Evolutionary conservation across 2,797 vertebrate species (phyloP).

Genomic region (Phaenicophaeus curvirostris): DNA sequence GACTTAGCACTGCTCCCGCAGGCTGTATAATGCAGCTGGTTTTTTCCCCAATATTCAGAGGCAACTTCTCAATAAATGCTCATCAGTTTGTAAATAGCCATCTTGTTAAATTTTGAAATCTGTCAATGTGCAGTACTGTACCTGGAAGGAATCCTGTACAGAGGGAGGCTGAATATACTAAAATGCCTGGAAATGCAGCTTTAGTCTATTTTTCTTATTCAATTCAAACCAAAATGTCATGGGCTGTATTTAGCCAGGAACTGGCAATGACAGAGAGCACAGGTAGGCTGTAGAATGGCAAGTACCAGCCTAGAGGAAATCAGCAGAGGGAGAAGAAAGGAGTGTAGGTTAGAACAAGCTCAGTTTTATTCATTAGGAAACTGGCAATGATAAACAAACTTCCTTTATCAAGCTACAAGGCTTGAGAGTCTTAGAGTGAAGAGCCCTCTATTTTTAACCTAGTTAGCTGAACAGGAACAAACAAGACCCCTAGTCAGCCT

Average conservation of each 20-base stretch:
- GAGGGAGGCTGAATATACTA: not conserved
- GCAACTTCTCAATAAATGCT: not conserved
- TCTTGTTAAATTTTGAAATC: not conserved
- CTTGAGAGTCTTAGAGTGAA: not conserved
- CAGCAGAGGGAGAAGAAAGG: not conserved
- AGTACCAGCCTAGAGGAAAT: not conserved
- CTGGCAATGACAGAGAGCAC: not conserved
- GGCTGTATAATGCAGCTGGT: not conserved
- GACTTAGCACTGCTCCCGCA: accelerated
- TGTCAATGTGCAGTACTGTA: not conserved
- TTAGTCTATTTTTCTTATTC: not conserved
- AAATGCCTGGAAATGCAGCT: not conserved
- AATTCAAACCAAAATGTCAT: not conserved
- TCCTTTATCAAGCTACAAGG: not conserved
- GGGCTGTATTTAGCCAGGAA: not conserved
- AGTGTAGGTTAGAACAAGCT: not conserved
- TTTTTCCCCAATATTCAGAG: not conserved
- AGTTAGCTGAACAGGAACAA: not conserved
- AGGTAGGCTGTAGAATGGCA: not conserved
- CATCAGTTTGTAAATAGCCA: not conserved
- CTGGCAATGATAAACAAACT: not conserved
- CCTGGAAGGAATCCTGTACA: not conserved
- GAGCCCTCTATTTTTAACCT: not conserved
- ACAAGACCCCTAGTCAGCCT: not conserved
- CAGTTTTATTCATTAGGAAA: not conserved